Evolutionary conservation across 2,888 invertebrate genomes (phyloP), one percentile per base, ranked within the genome.

Genomic region (Synanthedon tipuliformis): DNA sequence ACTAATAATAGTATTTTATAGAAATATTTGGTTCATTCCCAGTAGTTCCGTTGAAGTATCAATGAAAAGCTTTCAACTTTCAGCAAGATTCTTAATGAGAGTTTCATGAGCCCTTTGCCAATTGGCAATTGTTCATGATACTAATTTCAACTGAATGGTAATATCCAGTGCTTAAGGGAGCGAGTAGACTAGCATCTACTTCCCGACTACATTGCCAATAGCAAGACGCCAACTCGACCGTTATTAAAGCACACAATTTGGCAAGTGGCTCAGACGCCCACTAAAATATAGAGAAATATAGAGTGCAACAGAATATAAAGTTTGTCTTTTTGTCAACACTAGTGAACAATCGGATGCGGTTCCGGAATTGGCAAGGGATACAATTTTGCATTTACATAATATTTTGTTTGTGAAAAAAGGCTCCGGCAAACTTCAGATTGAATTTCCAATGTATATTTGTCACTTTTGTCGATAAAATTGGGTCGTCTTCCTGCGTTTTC

Each of bases 191-290:
- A 18, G 34, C 34, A 34, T 34, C 34, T 3, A 34, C 34, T 34
- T 34, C 34, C 34, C 34, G 34, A 34, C 34, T 34, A 49, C 49
- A 45, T 15, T 75, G 75, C 74, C 78, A 78, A 75, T 75, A 71
- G 64, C 67, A 66, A 64, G 57, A 64, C 61, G 72, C 71, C 75
- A 76, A 71, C 68, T 69, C 64, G 62, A 65, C 68, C 71, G 68
- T 77, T 80, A 80, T 79, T 81, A 80, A 79, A 75, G 72, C 67
- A 75, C 65, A 68, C 77, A 71, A 83, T 83, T 85, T 83, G 84
- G 84, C 85, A 84, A 76, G 67, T 66, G 61, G 59, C 59, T 58
- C 66, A 64, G 66, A 64, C 66, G 65, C 64, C 61, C 63, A 57
- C 64, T 64, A 63, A 71, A 75, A 61, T 63, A 72, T 66, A 63